Percentiles rank a stretch among this genome's conserved stretches.
Evolutionary conservation across 2,888 invertebrate genomes (phyloP).

Genomic region (Pammene fasciana): DNA sequence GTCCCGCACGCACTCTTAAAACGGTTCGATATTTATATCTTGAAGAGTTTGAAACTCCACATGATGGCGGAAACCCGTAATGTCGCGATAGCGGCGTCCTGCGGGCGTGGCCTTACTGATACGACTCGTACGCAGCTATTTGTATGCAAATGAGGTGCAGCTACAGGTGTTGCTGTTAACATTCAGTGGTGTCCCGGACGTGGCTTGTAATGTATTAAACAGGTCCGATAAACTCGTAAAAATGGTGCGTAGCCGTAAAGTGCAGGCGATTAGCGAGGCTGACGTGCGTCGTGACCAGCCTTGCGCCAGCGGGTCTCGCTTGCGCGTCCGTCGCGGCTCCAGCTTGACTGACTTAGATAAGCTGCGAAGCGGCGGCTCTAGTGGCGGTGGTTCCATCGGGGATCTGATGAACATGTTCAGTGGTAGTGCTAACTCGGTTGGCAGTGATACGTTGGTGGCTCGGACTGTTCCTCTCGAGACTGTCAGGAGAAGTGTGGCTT

Average conservation of each 20-base stretch:
- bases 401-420: slow-evolving; percentile 92
- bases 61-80: slow-evolving; percentile 67
- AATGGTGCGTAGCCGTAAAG: slow-evolving; percentile 74
- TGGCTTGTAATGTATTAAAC: slow-evolving; percentile 54
- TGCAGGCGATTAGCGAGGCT: slow-evolving; percentile 74
- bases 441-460: slow-evolving; percentile 88
- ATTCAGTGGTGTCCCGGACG: slow-evolving; percentile 62
- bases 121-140: slow-evolving; percentile 67
- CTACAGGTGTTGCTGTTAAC: slow-evolving; percentile 60
- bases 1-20: slow-evolving; percentile 70
- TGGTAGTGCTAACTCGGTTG: slow-evolving; percentile 87
- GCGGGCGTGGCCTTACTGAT: slow-evolving; percentile 81
- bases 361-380: slow-evolving; percentile 76
- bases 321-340: slow-evolving; percentile 87
- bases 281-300: slow-evolving; percentile 82
- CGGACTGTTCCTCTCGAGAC: slow-evolving; percentile 89
- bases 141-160: slow-evolving; percentile 71
- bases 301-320: slow-evolving; percentile 80
- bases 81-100: slow-evolving; percentile 76
- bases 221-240: slow-evolving; percentile 47
- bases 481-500: slow-evolving; percentile 79
- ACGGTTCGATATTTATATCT: slow-evolving; percentile 50
- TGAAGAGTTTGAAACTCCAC: slow-evolving; percentile 59
- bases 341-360: slow-evolving; percentile 89
- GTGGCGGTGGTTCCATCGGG: slow-evolving; percentile 86